These are phyloP conservation scores for Thysanoteuthis rhombus DNA, from an alignment of 2,888 invertebrate species.

Conservation along the genomic window DNA sequence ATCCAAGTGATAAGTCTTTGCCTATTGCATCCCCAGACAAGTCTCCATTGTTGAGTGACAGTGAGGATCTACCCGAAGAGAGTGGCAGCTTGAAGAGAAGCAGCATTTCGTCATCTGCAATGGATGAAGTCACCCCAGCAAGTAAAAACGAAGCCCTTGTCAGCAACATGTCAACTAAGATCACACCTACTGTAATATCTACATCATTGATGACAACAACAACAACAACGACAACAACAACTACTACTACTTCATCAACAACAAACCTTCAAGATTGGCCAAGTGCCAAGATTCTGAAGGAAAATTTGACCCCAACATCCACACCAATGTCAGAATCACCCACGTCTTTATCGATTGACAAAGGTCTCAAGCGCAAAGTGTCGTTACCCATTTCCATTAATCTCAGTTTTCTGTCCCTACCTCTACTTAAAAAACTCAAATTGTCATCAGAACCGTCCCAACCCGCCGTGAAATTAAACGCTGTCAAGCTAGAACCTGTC, in stretches of 20 bases:
- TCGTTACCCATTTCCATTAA: neutral
- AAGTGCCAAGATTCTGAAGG: neutral
- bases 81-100: neutral
- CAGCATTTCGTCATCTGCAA: neutral
- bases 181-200: neutral
- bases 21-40: neutral
- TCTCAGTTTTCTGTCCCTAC: neutral
- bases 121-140: neutral
- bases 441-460: constrained; percentile 1
- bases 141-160: neutral
- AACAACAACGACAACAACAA: neutral
- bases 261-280: neutral
- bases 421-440: neutral
- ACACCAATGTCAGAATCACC: neutral
- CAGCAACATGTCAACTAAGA: neutral
- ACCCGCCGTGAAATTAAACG: neutral
- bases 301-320: neutral
- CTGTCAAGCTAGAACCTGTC: neutral
- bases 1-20: neutral
- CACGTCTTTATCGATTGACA: neutral
- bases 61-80: neutral
- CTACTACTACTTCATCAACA: neutral
- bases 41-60: neutral
- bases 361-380: neutral
- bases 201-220: neutral